Evolutionary conservation across 2,113 vertebrate genomes (phyloP).

Genomic region (Atractosteus spatula): DNA sequence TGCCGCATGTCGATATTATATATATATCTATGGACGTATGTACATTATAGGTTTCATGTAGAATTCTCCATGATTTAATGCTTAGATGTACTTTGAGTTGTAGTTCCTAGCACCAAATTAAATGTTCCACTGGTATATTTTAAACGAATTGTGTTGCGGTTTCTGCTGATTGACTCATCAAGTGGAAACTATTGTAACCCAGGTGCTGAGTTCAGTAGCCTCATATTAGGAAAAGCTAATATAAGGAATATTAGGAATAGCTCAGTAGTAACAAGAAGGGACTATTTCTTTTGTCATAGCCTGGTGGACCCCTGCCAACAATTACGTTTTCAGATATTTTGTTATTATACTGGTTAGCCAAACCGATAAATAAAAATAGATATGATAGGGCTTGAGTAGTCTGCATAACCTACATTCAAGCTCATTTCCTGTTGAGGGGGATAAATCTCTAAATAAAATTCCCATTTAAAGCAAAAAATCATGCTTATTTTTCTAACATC

Average conservation of each 20-base stretch:
- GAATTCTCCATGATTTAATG: too few species aligned
- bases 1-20: too few species aligned
- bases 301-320: background rate
- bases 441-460: too few species aligned
- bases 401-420: too few species aligned
- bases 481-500: too few species aligned
- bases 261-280: constrained; percentile 26
- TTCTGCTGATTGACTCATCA: constrained; percentile 59
- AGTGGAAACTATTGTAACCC: constrained; percentile 73
- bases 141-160: constrained; percentile 59
- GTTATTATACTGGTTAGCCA: too few species aligned
- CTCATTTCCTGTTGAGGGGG: too few species aligned
- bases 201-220: constrained; percentile 72
- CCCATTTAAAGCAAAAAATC: too few species aligned
- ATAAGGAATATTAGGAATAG: constrained; percentile 21
- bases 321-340: background rate
- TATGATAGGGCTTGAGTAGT: too few species aligned
- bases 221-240: constrained; percentile 59
- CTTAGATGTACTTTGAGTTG: constrained; percentile 31
- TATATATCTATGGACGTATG: too few species aligned
- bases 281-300: constrained; percentile 20
- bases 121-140: constrained; percentile 55
- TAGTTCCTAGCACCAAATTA: constrained; percentile 52
- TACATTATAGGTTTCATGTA: too few species aligned
- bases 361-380: too few species aligned